A percentile compares a stretch with the other conserved stretches of the same genome.
Evolutionary conservation across 2,113 vertebrate species (phyloP).

Genomic region (Sphyrna mokarran): DNA sequence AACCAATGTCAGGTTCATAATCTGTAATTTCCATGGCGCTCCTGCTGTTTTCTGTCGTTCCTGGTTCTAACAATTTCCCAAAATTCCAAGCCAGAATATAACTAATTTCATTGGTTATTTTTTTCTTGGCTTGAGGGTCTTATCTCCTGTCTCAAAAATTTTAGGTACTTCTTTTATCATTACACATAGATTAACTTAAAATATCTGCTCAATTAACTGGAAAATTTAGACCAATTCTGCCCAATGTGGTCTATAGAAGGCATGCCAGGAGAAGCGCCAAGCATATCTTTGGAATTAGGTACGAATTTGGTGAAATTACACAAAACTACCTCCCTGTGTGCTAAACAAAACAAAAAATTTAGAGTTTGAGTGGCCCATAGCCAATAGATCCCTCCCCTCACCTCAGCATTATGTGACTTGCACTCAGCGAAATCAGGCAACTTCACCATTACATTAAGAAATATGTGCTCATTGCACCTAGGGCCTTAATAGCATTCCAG

Average conservation of each 20-base stretch:
- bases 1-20: not conserved
- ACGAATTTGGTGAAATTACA: not conserved
- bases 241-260: not conserved
- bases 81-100: not conserved
- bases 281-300: not conserved
- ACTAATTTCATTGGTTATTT: not conserved
- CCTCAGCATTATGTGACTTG: not conserved
- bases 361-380: not conserved
- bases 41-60: not conserved
- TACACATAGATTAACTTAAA: not conserved
- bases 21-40: not conserved
- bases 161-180: not conserved
- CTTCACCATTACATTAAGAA: not conserved
- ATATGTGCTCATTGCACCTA: not conserved
- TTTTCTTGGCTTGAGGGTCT: not conserved
- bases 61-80: not conserved
- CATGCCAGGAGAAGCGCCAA: not conserved
- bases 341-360: not conserved
- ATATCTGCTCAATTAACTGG: not conserved
- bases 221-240: not conserved
- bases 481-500: not conserved
- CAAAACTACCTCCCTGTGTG: too few relatives aligned
- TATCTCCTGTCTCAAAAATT: not conserved
- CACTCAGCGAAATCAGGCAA: not conserved
- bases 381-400: not conserved